Percentiles rank a stretch among this genome's conserved stretches.
Evolutionary conservation across 2,113 vertebrate genomes (phyloP).

Genomic region (Meriones unguiculatus): DNA sequence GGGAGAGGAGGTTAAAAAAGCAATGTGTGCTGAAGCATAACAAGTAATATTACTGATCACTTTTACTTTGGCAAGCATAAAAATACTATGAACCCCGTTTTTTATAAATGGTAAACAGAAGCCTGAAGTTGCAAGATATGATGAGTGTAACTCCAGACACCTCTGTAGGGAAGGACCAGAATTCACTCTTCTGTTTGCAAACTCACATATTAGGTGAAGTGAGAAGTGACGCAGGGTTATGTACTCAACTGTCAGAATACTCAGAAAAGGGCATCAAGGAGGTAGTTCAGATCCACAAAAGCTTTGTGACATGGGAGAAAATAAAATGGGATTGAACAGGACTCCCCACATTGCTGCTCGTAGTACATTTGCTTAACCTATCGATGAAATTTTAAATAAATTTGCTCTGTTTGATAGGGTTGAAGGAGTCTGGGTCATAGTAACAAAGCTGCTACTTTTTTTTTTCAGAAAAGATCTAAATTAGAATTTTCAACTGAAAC

Average conservation of each 20-base stretch:
- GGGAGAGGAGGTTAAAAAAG: slow-evolving; percentile 13
- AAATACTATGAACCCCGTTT: not conserved
- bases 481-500: slow-evolving; percentile 73
- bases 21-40: not conserved
- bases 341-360: not conserved
- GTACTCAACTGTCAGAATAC: not conserved
- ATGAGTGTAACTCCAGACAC: not conserved
- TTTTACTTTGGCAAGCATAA: not conserved
- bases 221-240: not conserved
- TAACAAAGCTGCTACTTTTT: slow-evolving; percentile 63
- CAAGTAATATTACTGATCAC: not conserved
- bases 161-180: not conserved
- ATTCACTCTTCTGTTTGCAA: not conserved
- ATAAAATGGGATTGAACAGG: slow-evolving; percentile 16
- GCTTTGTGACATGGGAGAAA: not conserved
- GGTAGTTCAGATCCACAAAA: not conserved
- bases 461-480: slow-evolving; percentile 69
- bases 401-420: slow-evolving; percentile 59
- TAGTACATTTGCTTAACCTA: slow-evolving; percentile 42
- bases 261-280: not conserved
- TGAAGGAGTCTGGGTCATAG: slow-evolving; percentile 53
- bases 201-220: not conserved
- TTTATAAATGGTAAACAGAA: slow-evolving; percentile 11
- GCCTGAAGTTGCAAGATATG: not conserved
- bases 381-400: slow-evolving; percentile 31